Base-by-base conservation (phyloP, 1,140 invertebrate species). In the Aphaenogaster floridana region DNA sequence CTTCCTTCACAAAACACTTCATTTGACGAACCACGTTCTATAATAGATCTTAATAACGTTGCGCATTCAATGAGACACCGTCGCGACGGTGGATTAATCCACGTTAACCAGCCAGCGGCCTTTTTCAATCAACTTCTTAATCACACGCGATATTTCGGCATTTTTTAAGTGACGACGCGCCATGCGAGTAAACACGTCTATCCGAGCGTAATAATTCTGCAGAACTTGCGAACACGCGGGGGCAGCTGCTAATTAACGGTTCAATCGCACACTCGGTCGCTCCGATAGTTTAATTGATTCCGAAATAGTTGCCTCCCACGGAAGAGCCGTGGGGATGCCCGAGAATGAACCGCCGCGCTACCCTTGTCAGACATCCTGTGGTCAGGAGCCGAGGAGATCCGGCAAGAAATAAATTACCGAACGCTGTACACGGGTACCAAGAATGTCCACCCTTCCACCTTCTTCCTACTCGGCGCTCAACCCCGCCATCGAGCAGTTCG, bases 251-350 rank as follows among this genome's bases (percentile, higher is more conserved):
- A 93, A 94, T 93, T 92, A 93, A 93, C 90, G 89, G 89, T 89
- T 92, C 92, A 89, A 90, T 92, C 88, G 87, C 66, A 59, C 78
- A 72, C 81, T 86, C 87, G 83, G 78, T 87, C 79, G 85, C 77
- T 86, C 61, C 89, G 88, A 92, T 94, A 95, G 94, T 95, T 95
- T 94, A 95, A 95, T 95, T 95, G 92, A 95, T 95, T 95, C 89
- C 76, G 92, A 92, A 95, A 95, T 95, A 95, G 94, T 95, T 95
- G 86, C 13, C 61, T 39, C 52, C 74, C 71, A 57, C 77, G 66
- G 57, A 89, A 85, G 87, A 86, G 78, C 81, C 61, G 59, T 48
- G 61, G 74, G 57, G 76, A 66, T 48, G 42, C 68, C 39, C 72
- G 89, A 74, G 92, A 93, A 94, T 91, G 92, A 92, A 93, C 74